A percentile compares a stretch with the other conserved stretches of the same genome.
Evolutionary conservation across 2,113 vertebrate species (phyloP).

Genomic region (Vulpes ferrilata): DNA sequence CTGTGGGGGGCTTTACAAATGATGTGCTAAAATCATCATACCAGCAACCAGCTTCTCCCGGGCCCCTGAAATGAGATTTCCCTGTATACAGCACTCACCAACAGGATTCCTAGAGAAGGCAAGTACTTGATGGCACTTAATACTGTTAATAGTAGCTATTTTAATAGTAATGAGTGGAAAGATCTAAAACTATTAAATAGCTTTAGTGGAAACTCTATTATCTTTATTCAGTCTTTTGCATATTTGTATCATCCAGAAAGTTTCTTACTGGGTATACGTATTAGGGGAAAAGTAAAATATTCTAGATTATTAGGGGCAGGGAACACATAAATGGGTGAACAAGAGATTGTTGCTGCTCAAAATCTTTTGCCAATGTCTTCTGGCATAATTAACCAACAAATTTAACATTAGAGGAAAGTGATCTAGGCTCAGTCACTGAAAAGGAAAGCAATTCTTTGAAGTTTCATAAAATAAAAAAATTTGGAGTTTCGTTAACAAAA

Average conservation of each 20-base stretch:
- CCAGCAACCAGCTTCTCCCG: background rate
- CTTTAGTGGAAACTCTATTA: background rate
- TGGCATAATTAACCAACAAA: slow-evolving; percentile 17
- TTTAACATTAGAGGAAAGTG: slow-evolving; percentile 18
- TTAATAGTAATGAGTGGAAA: slow-evolving; percentile 26
- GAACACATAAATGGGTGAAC: background rate
- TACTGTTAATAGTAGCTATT: background rate
- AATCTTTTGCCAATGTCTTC: background rate
- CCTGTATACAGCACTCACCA: background rate
- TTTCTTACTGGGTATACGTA: background rate
- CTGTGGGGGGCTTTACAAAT: background rate
- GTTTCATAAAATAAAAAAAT: slow-evolving; percentile 14
- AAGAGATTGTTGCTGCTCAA: background rate
- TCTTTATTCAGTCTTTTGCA: background rate
- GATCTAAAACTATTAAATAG: slow-evolving; percentile 2
- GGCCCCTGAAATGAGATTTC: background rate
- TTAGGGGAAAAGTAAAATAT: background rate
- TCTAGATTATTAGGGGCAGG: background rate
- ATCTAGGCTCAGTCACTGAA: background rate
- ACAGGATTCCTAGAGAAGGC: background rate
- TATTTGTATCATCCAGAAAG: background rate
- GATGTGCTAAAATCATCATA: background rate
- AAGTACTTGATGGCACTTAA: background rate
- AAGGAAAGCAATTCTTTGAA: background rate
- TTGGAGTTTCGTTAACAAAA: background rate